phyloP scores from a whole-genome alignment of 2,797 vertebrate species.

The Alcedo quadribrachys region DNA sequence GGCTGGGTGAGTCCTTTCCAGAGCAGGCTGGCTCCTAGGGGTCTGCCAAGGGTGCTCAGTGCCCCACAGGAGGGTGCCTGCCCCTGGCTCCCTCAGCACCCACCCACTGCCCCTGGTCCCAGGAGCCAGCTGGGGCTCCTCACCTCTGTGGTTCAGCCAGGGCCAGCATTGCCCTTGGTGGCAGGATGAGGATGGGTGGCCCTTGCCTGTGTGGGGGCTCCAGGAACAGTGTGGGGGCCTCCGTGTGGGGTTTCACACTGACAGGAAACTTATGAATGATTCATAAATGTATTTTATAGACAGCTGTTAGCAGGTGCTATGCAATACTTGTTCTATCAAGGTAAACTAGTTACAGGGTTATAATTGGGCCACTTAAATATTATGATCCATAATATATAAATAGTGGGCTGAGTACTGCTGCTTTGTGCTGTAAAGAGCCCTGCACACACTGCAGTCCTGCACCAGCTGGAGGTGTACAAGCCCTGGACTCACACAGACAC shows the following conservation, averaged over 20 bases:
- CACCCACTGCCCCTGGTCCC: neutral
- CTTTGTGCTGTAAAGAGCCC: neutral
- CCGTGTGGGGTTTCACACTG: constrained; percentile 29
- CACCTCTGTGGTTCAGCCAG: constrained; percentile 16
- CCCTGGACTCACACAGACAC: no score
- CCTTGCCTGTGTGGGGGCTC: neutral
- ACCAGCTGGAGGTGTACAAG: neutral
- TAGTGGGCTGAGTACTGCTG: constrained; percentile 17
- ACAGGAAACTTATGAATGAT: constrained; percentile 61
- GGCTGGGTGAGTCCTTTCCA: no score
- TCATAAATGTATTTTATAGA: constrained; percentile 75
- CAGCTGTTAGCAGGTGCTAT: constrained; percentile 70
- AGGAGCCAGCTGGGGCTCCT: neutral
- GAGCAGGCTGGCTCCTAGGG: neutral
- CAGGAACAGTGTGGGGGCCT: neutral
- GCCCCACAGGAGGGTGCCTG: neutral
- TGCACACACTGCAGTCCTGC: neutral
- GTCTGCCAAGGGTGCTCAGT: rapidly evolving
- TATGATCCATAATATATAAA: constrained; percentile 74
- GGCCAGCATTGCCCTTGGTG: neutral
- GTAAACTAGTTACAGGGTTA: constrained; percentile 73
- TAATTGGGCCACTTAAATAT: constrained; percentile 75
- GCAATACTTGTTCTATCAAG: constrained; percentile 66
- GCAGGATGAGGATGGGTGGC: neutral
- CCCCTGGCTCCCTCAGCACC: neutral